A percentile compares a stretch with the other conserved stretches of the same genome.
Evolutionary conservation across 2,797 vertebrate species (phyloP).

Genomic region (Sibirionetta formosa): DNA sequence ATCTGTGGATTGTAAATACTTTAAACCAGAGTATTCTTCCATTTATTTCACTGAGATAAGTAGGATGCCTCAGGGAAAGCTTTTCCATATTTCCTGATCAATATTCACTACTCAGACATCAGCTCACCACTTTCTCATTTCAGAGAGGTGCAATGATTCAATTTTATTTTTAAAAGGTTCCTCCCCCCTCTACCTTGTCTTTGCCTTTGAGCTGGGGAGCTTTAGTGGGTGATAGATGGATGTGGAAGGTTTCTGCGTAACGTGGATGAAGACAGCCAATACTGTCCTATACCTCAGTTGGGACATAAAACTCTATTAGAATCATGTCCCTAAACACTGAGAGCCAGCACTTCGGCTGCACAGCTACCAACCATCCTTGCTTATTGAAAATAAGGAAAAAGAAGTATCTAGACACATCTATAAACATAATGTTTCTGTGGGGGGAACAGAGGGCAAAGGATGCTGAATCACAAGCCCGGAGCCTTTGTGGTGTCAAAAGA

Average conservation of each 20-base stretch:
- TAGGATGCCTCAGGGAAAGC: constrained; percentile 68
- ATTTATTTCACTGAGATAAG: constrained; percentile 70
- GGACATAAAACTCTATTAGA: constrained; percentile 47
- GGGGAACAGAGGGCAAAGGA: not conserved
- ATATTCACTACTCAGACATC: constrained; percentile 75
- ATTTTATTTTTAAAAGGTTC: constrained; percentile 61
- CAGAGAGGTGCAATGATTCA: constrained; percentile 71
- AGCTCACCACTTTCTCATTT: constrained; percentile 73
- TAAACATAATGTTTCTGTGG: not conserved
- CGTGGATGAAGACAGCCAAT: not conserved
- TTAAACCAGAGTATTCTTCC: constrained; percentile 55
- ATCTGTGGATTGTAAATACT: constrained; percentile 35
- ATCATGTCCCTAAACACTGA: constrained; percentile 36
- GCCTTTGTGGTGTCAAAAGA: not conserved
- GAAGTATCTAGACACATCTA: not conserved
- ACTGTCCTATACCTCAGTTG: constrained; percentile 20
- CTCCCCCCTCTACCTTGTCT: not conserved
- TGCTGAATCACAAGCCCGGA: not conserved
- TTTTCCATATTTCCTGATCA: constrained; percentile 71
- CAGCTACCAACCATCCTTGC: not conserved
- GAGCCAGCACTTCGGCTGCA: constrained; percentile 26
- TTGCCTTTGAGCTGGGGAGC: constrained; percentile 32
- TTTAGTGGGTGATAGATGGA: constrained; percentile 68
- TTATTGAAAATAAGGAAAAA: not conserved
- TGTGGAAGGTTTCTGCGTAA: constrained; percentile 44